Percentiles rank a stretch among this genome's conserved stretches.
Evolutionary conservation across 1,140 invertebrate genomes (phyloP).

Genomic region (Drosophila grimshawi): DNA sequence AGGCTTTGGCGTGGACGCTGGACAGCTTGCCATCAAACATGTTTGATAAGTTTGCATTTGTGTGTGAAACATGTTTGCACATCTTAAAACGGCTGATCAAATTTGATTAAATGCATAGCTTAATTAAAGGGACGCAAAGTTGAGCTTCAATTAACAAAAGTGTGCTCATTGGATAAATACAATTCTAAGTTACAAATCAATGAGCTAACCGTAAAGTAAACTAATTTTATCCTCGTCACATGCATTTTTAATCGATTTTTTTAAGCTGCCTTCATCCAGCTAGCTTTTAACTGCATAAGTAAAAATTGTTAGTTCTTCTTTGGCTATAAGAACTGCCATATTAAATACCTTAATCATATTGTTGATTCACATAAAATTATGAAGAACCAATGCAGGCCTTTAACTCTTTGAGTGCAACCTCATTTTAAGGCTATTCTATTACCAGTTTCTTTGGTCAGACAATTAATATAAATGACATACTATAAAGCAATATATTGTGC

Average conservation of each 20-base stretch:
- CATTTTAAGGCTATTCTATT: too few species aligned
- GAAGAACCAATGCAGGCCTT: background rate
- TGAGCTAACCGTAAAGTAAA: too few species aligned
- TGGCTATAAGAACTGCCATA: constrained; percentile 2
- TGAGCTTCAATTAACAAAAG: background rate
- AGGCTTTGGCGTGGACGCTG: constrained; percentile 14
- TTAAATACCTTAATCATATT: background rate
- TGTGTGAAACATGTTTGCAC: constrained; percentile 7
- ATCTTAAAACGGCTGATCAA: background rate
- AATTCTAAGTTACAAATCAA: too few species aligned
- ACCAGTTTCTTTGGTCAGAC: background rate
- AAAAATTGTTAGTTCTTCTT: background rate
- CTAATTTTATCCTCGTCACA: too few species aligned
- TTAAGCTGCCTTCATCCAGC: too few species aligned
- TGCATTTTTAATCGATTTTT: too few species aligned
- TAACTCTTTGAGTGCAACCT: background rate
- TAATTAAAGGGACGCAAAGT: background rate
- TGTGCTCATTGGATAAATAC: too few species aligned
- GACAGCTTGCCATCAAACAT: constrained; percentile 19
- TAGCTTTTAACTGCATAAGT: too few species aligned
- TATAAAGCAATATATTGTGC: background rate
- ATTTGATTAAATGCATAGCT: background rate
- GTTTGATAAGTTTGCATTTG: constrained; percentile 16
- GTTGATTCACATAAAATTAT: background rate
- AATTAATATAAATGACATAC: constrained; percentile 1